phyloP scores from a whole-genome alignment of 2,797 vertebrate species.

The Acanthurus lineatus region DNA sequence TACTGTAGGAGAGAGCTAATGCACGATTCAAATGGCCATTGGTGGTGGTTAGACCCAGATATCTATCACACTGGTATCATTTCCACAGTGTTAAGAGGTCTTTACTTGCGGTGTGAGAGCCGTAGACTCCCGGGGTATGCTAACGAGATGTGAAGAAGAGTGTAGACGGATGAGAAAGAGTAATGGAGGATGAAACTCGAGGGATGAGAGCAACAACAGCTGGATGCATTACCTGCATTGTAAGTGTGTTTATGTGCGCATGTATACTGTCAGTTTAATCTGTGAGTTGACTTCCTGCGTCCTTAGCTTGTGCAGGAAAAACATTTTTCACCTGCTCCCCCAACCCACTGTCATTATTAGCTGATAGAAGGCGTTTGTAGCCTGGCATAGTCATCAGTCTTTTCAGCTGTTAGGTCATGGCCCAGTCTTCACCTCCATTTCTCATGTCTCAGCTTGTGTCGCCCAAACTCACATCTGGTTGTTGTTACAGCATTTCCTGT shows the following conservation, averaged over 20 bases:
- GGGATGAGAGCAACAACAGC: slow-evolving; percentile 53
- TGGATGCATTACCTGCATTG: slow-evolving; percentile 45
- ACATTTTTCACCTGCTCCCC: slow-evolving; percentile 71
- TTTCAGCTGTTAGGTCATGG: slow-evolving; percentile 81
- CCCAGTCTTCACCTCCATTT: slow-evolving; percentile 78
- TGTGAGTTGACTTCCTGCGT: slow-evolving; percentile 76
- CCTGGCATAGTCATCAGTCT: slow-evolving; percentile 81
- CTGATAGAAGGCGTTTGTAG: slow-evolving; percentile 82
- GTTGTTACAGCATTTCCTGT: slow-evolving; percentile 30
- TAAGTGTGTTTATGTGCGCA: slow-evolving; percentile 26
- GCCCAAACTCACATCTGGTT: slow-evolving; percentile 14
- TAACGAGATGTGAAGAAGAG: slow-evolving; percentile 64
- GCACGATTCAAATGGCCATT: slow-evolving; percentile 28
- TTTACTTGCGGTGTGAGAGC: slow-evolving; percentile 41
- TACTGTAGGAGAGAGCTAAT: not conserved
- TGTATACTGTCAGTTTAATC: slow-evolving; percentile 46
- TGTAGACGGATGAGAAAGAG: slow-evolving; percentile 67
- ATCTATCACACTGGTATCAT: slow-evolving; percentile 41
- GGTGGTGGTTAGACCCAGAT: slow-evolving; percentile 28
- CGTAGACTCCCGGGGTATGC: slow-evolving; percentile 56
- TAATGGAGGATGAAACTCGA: slow-evolving; percentile 61
- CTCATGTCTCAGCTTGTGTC: slow-evolving; percentile 49
- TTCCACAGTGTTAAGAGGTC: slow-evolving; percentile 41
- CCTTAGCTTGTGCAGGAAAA: slow-evolving; percentile 49
- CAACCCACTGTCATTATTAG: slow-evolving; percentile 67